Base-by-base conservation (phyloP, 2,113 vertebrate genomes). In the Ceyx margarethae region DNA sequence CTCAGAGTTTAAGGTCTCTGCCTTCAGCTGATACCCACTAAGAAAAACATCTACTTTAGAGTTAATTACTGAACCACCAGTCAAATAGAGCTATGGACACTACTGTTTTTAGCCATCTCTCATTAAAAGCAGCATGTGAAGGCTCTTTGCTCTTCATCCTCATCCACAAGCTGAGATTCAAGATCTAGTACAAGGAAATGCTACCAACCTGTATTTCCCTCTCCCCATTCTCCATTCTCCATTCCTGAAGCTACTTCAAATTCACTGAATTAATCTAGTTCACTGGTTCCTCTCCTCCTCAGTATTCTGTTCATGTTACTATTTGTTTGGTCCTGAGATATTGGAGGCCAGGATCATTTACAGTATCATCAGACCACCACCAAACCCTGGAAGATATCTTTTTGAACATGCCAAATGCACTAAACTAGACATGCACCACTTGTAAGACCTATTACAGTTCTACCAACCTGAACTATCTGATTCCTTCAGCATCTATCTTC, bases 261-360 rank as follows among this genome's bases (percentile, higher is more conserved):
- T 33, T 37, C 56, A 58, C 7, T 0, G 3, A 33, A 14, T 28
- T 22, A 69, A 56, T 56, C 54, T 56, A 17, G 26, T 31, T 54
- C 53, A 31, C 28, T 0, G 1, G 11, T 2, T 71, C 37, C 28
- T 67, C n/a, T 87, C 43, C 33, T 23, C 46, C 78, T 78, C 65
- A 35, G 33, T 64, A 51, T 60, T 68, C 12, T 2, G 1, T 40
- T 81, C 0, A 0, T 31, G n/a, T 8, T 78, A 22, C 15, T 60
- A 90, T 87, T 84, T 64, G n/a, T 78, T 50, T 68, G 35, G 40
- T 51, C 22, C 17, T 37, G 37, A 10, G 10, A 37, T 17, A 42
- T 19, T 69, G 60, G 54, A 58, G 46, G 46, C 25, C 88, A 75
- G 16, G 48, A 68, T 51, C 16, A 60, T 18, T 58, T 21, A 66